A percentile compares a stretch with the other conserved stretches of the same genome.
Evolutionary conservation across 1,140 invertebrate genomes (phyloP).

Genomic region (Stegodyphus dumicola): DNA sequence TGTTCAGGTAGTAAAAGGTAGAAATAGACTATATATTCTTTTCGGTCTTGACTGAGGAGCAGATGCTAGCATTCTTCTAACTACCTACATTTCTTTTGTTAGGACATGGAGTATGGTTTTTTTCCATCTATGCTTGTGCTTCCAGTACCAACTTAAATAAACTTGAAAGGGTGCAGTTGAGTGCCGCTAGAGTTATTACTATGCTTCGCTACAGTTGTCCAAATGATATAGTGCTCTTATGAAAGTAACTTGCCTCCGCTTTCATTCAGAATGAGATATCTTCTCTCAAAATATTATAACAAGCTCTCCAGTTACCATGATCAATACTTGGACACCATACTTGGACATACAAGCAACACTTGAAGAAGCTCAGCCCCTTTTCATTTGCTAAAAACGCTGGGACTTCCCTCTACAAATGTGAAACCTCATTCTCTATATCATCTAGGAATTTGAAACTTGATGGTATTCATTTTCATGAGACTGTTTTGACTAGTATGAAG

Average conservation of each 20-base stretch:
- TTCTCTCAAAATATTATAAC: neutral
- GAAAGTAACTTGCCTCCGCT: neutral
- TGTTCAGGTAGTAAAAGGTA: neutral
- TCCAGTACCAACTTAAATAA: neutral
- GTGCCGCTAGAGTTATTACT: neutral
- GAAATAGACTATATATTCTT: neutral
- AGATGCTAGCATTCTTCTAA: neutral
- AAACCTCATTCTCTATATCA: neutral
- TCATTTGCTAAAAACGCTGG: neutral
- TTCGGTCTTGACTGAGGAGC: neutral
- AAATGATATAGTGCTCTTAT: neutral
- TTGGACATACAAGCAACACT: neutral
- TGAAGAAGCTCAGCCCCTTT: neutral
- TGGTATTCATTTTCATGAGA: neutral
- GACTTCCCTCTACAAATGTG: neutral
- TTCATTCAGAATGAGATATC: neutral
- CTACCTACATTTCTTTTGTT: neutral
- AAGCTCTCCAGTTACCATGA: neutral
- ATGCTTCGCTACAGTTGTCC: neutral
- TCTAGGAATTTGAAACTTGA: neutral
- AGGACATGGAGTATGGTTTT: neutral
- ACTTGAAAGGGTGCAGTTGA: neutral
- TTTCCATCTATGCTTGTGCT: neutral
- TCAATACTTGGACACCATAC: neutral
- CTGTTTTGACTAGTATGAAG: too few relatives aligned